Conservation (phyloP, 2,113 vertebrate genomes). For the Lipophrys pholis region DNA sequence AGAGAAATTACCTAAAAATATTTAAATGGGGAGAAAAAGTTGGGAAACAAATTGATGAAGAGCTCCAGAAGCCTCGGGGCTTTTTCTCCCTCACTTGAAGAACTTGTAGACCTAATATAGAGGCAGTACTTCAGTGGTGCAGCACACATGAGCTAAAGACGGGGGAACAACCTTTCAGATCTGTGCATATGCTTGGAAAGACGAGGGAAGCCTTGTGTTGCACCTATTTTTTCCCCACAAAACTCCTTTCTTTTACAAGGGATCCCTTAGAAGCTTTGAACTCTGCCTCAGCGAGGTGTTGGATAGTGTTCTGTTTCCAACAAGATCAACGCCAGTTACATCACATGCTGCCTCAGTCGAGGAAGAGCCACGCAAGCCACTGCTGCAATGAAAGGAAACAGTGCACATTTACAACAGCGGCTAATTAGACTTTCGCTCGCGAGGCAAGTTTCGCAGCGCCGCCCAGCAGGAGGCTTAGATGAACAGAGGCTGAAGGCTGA, state of each 20-base stretch:
- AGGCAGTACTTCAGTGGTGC: slow-evolving; percentile 28
- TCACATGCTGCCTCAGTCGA: slow-evolving; percentile 28
- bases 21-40: too few relatives aligned
- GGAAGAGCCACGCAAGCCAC: slow-evolving; percentile 9
- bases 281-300: slow-evolving; percentile 45
- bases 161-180: slow-evolving; percentile 39
- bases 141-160: slow-evolving; percentile 23
- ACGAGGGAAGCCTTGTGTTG: neutral
- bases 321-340: slow-evolving; percentile 43
- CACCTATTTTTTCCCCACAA: slow-evolving; percentile 27
- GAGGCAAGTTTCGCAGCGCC: neutral
- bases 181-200: slow-evolving; percentile 31
- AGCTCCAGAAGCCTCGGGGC: neutral
- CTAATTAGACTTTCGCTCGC: slow-evolving; percentile 60
- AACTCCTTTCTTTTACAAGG: neutral
- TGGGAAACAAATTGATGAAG: too few relatives aligned
- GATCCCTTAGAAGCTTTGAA: slow-evolving; percentile 46
- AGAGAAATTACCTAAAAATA: too few relatives aligned
- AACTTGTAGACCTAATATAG: too few relatives aligned
- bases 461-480: slow-evolving; percentile 11
- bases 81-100: too few relatives aligned
- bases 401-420: slow-evolving; percentile 35
- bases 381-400: slow-evolving; percentile 28
- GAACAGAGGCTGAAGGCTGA: too few relatives aligned
- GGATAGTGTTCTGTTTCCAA: slow-evolving; percentile 13